Evolutionary conservation across 2,797 vertebrate species (phyloP), one percentile per base, ranked within the genome.

Genomic region (Erethizon dorsatum): DNA sequence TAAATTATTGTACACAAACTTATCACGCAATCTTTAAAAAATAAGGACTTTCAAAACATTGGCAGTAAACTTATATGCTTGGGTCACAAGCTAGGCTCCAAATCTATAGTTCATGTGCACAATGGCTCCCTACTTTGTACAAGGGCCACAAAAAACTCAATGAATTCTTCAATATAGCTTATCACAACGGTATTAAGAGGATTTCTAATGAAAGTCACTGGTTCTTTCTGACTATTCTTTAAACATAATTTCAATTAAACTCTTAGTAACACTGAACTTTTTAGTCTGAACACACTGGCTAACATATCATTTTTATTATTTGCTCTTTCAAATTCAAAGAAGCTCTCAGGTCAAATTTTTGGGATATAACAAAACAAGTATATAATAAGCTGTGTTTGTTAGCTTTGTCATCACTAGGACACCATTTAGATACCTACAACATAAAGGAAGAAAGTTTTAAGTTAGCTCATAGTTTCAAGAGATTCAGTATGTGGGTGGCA

Each of bases 21-120:
- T 82, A 96, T 95, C 77, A 93, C 47, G 96, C 82, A 95, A 71
- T 86, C 82, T 75, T 96, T 80, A 86, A 95, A 94, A 96, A 95
- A 84, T 59, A 91, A 96, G 82, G 63, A 52, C 77, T 95, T 95
- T 69, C 45, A 88, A 97, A 97, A 87, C 83, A 96, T 15, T 89
- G 54, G 67, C 41, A 41, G 77, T 77, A 77, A 92, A 73, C 91
- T 84, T 91, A 91, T 45, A 88, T 54, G 15, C 47, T 24, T 96
- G 28, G 17, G 54, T 95, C 47, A 86, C 20, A 82, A 65, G 41
- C 24, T 80, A 80, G 69, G n/a, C 73, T 91, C 54, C 45, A 26
- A 41, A 93, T 75, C 75, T 89, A 45, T 0, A 90, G 69, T 71
- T 92, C 56, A 91, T 13, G 18, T 54, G 8, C 33, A 95, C 31